Percentiles rank a stretch among this genome's conserved stretches.
phyloP scores from a whole-genome alignment of 2,797 vertebrate genomes.

The Anisognathus igniventris region DNA sequence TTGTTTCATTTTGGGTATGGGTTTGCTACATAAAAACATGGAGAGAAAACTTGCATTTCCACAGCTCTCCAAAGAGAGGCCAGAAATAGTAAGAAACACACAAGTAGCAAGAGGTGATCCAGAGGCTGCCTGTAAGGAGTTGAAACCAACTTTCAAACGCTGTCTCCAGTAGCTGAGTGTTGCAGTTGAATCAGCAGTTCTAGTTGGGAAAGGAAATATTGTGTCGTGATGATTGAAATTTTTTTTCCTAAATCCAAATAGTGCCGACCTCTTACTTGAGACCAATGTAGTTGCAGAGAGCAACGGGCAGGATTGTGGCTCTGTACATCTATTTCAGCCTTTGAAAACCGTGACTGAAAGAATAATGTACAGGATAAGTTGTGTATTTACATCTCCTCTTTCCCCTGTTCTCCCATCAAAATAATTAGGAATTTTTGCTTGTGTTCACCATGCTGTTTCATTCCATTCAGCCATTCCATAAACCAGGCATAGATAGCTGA shows the following conservation, averaged over 20 bases:
- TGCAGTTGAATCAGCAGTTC: background rate
- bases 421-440: background rate
- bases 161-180: background rate
- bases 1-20: background rate
- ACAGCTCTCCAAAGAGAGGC: background rate
- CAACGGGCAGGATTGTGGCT: background rate
- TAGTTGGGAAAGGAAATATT: background rate
- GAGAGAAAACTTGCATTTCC: background rate
- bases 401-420: background rate
- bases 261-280: background rate
- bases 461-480: background rate
- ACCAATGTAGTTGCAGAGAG: background rate
- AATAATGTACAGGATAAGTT: background rate
- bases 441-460: background rate
- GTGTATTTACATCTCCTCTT: background rate
- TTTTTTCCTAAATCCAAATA: background rate
- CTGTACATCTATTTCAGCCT: background rate
- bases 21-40: background rate
- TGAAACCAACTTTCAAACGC: background rate
- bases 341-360: background rate
- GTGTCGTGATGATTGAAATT: background rate
- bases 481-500: background rate
- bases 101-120: background rate
- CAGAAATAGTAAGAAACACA: background rate
- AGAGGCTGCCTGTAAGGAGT: background rate